Conservation (phyloP, 2,113 vertebrate genomes). For the Aegotheles bennettii region DNA sequence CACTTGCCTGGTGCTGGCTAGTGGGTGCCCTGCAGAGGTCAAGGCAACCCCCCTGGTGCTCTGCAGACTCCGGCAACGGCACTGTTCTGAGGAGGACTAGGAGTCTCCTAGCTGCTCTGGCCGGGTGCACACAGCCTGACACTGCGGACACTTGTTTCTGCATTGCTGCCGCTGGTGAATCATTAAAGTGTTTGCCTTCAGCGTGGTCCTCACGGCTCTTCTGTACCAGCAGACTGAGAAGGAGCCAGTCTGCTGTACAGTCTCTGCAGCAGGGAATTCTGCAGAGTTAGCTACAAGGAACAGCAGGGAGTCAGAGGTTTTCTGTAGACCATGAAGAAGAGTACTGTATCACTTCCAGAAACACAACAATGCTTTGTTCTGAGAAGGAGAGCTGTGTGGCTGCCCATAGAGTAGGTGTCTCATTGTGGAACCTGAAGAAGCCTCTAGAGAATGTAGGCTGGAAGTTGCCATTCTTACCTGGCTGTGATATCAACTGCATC, state of each 20-base stretch:
- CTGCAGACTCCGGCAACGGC: rapidly evolving
- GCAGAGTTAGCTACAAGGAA: background rate
- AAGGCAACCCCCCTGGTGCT: background rate
- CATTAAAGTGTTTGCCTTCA: background rate
- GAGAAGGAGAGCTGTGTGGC: background rate
- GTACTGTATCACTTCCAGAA: background rate
- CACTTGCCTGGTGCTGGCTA: background rate
- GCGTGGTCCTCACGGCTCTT: background rate
- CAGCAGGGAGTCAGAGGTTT: background rate
- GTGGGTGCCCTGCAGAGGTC: background rate
- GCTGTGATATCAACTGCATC: background rate
- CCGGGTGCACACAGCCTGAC: background rate
- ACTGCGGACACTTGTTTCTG: background rate
- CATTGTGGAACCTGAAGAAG: background rate
- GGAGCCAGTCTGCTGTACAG: background rate
- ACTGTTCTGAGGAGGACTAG: too few relatives aligned
- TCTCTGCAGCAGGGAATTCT: background rate
- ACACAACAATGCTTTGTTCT: rapidly evolving
- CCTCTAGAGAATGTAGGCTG: background rate
- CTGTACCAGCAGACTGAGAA: background rate
- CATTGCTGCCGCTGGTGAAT: background rate
- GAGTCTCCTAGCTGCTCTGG: background rate
- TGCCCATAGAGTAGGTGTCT: background rate
- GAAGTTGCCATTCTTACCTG: background rate
- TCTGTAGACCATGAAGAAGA: background rate